A percentile compares a stretch with the other conserved stretches of the same genome.
phyloP scores from a whole-genome alignment of 1,140 invertebrate genomes.

The Drosophila repletoides region DNA sequence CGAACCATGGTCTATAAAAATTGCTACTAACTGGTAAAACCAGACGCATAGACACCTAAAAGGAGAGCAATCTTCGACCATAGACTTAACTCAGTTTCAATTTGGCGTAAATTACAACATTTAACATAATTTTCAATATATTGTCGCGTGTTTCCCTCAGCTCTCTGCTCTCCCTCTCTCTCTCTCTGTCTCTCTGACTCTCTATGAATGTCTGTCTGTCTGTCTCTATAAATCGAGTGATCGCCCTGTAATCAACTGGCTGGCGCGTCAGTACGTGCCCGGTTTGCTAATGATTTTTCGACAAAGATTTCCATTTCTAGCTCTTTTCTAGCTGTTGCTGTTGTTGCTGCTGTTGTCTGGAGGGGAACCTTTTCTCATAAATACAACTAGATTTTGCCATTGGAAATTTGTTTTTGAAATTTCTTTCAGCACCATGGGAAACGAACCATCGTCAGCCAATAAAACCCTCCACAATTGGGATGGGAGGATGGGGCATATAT shows the following conservation, averaged over 20 bases:
- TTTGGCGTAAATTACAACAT: constrained; percentile 40
- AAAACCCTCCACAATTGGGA: constrained; percentile 16
- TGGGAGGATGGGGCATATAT: no score
- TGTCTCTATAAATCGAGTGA: neutral
- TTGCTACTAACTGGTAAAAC: constrained; percentile 44
- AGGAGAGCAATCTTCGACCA: neutral
- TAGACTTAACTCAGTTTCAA: constrained; percentile 15
- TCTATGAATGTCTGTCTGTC: neutral
- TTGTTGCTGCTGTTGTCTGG: no score
- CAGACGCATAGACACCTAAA: constrained; percentile 31
- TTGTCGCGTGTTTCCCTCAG: constrained; percentile 27
- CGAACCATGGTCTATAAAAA: constrained; percentile 49
- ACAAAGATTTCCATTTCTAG: constrained; percentile 50
- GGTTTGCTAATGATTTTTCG: constrained; percentile 54
- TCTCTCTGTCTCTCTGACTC: neutral
- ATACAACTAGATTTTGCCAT: constrained; percentile 14
- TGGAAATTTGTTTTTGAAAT: constrained; percentile 19
- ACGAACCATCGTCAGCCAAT: constrained; percentile 8
- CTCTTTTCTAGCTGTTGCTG: no score
- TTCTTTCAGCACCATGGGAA: constrained; percentile 22
- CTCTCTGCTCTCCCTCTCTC: neutral
- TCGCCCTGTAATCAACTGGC: constrained; percentile 14
- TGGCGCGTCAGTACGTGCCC: constrained; percentile 40
- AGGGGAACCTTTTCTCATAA: constrained; percentile 12
- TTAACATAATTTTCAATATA: constrained; percentile 50